Base-by-base conservation (phyloP, 2,797 vertebrate species). In the Eleutherodactylus coqui region DNA sequence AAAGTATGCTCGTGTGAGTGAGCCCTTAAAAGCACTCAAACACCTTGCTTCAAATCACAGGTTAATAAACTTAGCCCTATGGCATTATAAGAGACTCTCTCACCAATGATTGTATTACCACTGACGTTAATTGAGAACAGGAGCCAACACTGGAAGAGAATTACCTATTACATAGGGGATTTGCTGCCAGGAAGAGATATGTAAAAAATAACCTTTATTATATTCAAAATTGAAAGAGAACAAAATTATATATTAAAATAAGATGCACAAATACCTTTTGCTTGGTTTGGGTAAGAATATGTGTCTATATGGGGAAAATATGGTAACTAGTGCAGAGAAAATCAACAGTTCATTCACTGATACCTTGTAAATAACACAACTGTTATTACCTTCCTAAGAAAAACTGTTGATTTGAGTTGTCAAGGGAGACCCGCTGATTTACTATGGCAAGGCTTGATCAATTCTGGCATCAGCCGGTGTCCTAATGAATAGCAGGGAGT, bases 401-500 rank as follows among this genome's bases (percentile, higher is more conserved):
- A 76, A 64, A 47, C 72, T 49, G 72, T 76, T 64, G 82, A 36
- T 84, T 76, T 64, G 27, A 45, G 70, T 84, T 84, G 82, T 84
- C 82, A 64, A 64, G 82, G 82, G 72, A 84, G 55, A 76, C 70
- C 38, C n/a, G 82, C 41, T 84, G 73, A 76, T 75, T 75, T 83
- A 83, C 72, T 76, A 75, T 55, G 36, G 82, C 70, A 5, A 76
- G 70, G 53, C 73, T 76, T 76, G 73, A 75, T 84, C 72, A 84
- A 76, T 84, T 84, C 73, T 62, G 70, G 53, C 76, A 84, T 84
- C 82, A 84, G 82, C 72, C 58, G 82, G 82, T 29, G 41, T 84
- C 72, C 72, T 84, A 76, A 84, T 84, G 58, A 84, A 84, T 84
- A 84, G 82, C 82, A 64, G 82, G 70, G 82, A 84, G 82, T 84